Base-by-base conservation (phyloP, 2,113 vertebrate genomes). In the Opisthocomus hoazin region DNA sequence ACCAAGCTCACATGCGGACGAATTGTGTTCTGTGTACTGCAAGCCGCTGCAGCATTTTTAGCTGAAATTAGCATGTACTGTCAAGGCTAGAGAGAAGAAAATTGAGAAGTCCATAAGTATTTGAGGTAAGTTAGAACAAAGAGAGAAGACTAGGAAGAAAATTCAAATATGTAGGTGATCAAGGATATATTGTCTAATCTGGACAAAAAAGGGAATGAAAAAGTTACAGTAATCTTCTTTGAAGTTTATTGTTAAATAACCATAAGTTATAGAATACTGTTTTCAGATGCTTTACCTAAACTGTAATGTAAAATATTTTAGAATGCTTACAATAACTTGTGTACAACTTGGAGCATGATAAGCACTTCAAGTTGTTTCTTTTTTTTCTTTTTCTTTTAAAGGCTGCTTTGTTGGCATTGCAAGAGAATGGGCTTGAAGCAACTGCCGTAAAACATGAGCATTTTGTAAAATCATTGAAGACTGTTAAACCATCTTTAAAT, bases 351-450 rank as follows among this genome's bases (percentile, higher is more conserved):
- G 51, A 83, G 27, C 12, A 34, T 39, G 15, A 27, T 51, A 63
- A 74, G 37, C 12, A 58, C n/a, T 90, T 87, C 2, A 78, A 71
- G n/a, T 51, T 78, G 1, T 57, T 68, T 82, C 3, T 58, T 70
- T 7, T 39, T 75, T 43, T 75, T 90, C 85, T 30, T 91, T 92
- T 56, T 93, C 45, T 87, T 77, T 97, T 87, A 51, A 92, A 99
- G 99, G 99, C 99, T 79, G 99, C 99, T 94, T 97, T 99, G 74
- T 80, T 98, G 97, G 98, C 98, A 12, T 93, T 99, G 37, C 98
- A 99, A 73, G 98, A 99, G 58, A 98, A 98, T 43, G 98, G 98
- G 83, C 98, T 99, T 58, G 97, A 98, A 81, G 98, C 98, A 11
- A 98, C 98, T 12, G 18, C 74, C 2, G 98, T 99, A 92, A 98